A percentile compares a stretch with the other conserved stretches of the same genome.
Conservation (phyloP, 1,140 invertebrate genomes). For the Asobara japonica region DNA sequence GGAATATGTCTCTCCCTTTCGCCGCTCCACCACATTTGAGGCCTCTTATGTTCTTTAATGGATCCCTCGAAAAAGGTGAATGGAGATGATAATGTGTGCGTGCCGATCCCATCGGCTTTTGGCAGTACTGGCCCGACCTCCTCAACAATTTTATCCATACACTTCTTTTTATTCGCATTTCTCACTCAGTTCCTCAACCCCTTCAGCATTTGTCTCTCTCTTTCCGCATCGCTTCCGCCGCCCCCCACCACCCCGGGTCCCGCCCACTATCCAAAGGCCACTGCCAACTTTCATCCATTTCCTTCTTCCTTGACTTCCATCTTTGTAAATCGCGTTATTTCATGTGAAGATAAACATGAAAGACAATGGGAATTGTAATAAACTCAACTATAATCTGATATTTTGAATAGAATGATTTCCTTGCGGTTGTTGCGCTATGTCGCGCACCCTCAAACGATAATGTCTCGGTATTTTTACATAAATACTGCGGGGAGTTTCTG, state of each 20-base stretch:
- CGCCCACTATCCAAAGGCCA: no score
- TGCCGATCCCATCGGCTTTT: not conserved
- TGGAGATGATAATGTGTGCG: constrained; percentile 13
- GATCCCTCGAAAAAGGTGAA: constrained; percentile 16
- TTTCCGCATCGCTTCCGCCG: constrained; percentile 4
- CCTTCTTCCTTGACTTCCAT: not conserved
- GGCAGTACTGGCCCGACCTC: not conserved
- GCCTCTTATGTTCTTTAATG: constrained; percentile 9
- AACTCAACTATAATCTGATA: not conserved
- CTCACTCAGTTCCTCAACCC: not conserved
- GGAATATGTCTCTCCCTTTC: not conserved
- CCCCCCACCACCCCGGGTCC: no score
- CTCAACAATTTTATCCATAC: not conserved
- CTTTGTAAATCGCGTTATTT: not conserved
- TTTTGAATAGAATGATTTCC: not conserved
- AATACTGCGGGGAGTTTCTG: no score
- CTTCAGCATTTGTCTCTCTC: not conserved
- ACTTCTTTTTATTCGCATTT: not conserved
- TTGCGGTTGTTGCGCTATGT: no score
- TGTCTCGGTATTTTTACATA: no score
- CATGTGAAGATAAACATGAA: not conserved
- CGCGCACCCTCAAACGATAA: no score
- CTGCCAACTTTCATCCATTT: not conserved
- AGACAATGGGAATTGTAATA: not conserved
- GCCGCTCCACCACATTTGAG: not conserved